Evolutionary conservation across 2,797 vertebrate genomes (phyloP), one percentile per base, ranked within the genome.

Genomic region (Micropoecilia bifurca): DNA sequence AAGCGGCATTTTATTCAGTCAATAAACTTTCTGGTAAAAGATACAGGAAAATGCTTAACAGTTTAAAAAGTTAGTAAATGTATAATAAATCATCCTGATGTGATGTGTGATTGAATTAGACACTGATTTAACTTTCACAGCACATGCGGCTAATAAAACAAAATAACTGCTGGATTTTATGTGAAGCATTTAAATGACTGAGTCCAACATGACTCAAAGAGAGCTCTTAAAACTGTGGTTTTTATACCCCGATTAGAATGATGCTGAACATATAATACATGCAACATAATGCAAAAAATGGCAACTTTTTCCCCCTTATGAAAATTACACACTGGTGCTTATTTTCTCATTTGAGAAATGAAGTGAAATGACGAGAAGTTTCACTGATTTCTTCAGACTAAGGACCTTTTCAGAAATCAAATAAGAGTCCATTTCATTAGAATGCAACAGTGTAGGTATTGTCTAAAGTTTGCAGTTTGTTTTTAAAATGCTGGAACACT

Each of bases 111-210:
- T 91, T 88, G 73, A 88, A 87, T 90, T 78, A 80, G 91, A 92
- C 92, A 46, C 83, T 88, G 86, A 92, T 92, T 92, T 93, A 87
- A 90, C 83, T 91, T 92, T 91, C 85, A 89, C 80, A 89, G 91
- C 93, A 90, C 80, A 79, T 88, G 88, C 88, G 85, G 85, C 91
- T 84, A 88, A 91, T 95, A 93, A 95, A 92, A 91, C 46, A 71
- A 87, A 91, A 89, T 88, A 76, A 88, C 89, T 77, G 73, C 76
- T 46, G 80, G 78, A 87, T 90, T 93, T 92, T 90, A 94, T 91
- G 86, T 90, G 85, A 83, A 87, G 83, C 85, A 78, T 91, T 93
- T 92, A 87, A 94, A 92, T 87, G 76, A 84, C 68, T 78, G 76
- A 77, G 78, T 82, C 91, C 82, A 88, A 87, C 81, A 82, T 83